These are phyloP conservation scores for Holothuria leucospilota DNA, from an alignment of 53 echinoderm and acorn worm genomes.

Conservation along the genomic window DNA sequence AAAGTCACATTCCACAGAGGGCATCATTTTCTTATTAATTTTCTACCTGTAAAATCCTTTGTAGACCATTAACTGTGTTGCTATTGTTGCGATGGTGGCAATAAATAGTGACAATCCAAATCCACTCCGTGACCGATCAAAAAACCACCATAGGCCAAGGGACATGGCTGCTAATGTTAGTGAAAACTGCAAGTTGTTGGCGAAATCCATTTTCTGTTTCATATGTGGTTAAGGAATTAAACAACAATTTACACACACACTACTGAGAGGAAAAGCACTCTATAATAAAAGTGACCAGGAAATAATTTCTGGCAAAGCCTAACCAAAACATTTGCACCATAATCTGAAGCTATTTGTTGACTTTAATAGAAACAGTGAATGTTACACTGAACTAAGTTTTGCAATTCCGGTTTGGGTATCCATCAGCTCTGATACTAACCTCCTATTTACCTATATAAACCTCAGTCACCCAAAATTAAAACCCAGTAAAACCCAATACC, in stretches of 20 bases:
- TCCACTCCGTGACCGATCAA: constrained; percentile 96
- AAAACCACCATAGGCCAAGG: constrained; percentile 98
- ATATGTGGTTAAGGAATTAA: constrained; percentile 51
- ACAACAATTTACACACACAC: background rate
- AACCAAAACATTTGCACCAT: too few species aligned
- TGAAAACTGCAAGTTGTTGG: constrained; percentile 98
- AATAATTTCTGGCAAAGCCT: background rate
- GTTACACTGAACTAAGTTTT: too few species aligned
- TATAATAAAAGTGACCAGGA: background rate
- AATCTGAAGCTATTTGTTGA: too few species aligned
- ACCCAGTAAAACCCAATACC: too few species aligned
- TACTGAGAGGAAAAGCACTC: background rate
- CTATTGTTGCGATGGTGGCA: constrained; percentile 84
- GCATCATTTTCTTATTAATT: too few species aligned
- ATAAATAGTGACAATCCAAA: constrained; percentile 89
- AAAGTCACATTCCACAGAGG: too few species aligned
- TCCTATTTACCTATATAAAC: too few species aligned
- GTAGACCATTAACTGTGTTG: constrained; percentile 92
- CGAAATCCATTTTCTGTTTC: constrained; percentile 97
- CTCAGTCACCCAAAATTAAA: too few species aligned
- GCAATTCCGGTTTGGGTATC: too few species aligned
- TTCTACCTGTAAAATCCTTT: constrained; percentile 90
- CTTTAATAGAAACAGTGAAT: too few species aligned
- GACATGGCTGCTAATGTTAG: constrained; percentile 98
- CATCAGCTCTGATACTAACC: too few species aligned